These are phyloP conservation scores for Podilymbus podiceps DNA, from an alignment of 2,113 vertebrate genomes.

Conservation along the genomic window DNA sequence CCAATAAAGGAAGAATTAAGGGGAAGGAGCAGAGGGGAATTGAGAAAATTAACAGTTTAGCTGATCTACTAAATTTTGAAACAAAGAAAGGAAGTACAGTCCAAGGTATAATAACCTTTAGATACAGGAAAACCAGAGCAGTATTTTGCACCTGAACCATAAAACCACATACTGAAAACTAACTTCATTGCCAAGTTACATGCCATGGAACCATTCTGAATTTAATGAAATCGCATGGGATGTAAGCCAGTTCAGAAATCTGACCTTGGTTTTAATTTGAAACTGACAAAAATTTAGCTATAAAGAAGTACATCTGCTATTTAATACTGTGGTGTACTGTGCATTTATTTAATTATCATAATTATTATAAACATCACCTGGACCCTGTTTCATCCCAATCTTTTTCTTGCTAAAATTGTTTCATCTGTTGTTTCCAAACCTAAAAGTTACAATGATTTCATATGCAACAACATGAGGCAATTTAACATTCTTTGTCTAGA, in stretches of 20 bases:
- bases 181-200: conserved; percentile 12
- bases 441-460: neutral
- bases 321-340: neutral
- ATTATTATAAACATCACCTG: neutral
- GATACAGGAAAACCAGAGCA: neutral
- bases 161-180: conserved; percentile 3
- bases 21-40: neutral
- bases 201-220: neutral
- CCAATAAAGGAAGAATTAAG: conserved; percentile 8
- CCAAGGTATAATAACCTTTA: conserved; percentile 1
- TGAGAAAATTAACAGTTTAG: conserved; percentile 25
- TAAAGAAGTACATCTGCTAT: neutral
- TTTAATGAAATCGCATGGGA: neutral
- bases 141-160: conserved; percentile 53
- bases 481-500: neutral
- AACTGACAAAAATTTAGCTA: neutral
- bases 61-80: conserved; percentile 19
- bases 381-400: neutral
- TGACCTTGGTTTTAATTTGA: neutral
- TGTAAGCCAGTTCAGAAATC: conserved; percentile 1
- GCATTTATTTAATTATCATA: neutral
- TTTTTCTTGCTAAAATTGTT: neutral
- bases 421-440: neutral
- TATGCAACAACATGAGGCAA: neutral
- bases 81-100: conserved; percentile 3